Conservation (phyloP, 1,140 invertebrate genomes). For the Belonocnema kinseyi region DNA sequence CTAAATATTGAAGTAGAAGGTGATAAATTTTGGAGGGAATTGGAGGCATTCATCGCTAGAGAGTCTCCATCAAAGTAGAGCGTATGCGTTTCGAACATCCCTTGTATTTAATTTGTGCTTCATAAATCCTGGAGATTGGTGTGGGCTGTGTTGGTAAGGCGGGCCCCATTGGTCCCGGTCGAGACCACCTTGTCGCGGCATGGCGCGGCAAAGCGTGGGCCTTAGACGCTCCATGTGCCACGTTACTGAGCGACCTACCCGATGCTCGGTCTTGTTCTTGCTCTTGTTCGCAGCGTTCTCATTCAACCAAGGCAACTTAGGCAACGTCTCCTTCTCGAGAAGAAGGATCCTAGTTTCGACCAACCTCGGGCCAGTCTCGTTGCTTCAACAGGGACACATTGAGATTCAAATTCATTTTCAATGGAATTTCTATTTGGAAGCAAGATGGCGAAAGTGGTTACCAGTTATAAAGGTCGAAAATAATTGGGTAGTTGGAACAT, state of each 20-base stretch:
- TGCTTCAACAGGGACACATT: constrained; percentile 36
- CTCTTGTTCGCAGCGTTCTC: background rate
- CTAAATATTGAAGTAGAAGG: too few relatives aligned
- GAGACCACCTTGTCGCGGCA: constrained; percentile 49
- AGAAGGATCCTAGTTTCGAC: constrained; percentile 12
- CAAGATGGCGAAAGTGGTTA: background rate
- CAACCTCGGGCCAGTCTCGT: constrained; percentile 22
- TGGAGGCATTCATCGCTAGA: background rate
- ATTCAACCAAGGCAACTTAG: constrained; percentile 28
- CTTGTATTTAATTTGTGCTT: constrained; percentile 58
- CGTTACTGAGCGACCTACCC: constrained; percentile 54
- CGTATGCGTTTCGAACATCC: background rate
- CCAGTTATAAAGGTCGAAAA: constrained; percentile 28
- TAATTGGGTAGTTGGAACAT: background rate
- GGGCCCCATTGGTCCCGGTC: constrained; percentile 44
- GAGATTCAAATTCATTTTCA: too few relatives aligned
- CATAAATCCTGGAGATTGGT: constrained; percentile 61
- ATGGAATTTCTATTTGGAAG: too few relatives aligned
- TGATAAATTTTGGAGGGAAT: background rate
- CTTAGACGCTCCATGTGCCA: constrained; percentile 56
- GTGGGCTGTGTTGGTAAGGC: constrained; percentile 51
- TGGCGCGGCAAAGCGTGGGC: constrained; percentile 55
- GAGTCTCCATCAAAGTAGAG: too few relatives aligned
- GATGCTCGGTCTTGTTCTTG: constrained; percentile 49
- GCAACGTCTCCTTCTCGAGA: constrained; percentile 28